These are phyloP conservation scores for Apodemus sylvaticus DNA, from an alignment of 2,113 vertebrate genomes.

Conservation along the genomic window DNA sequence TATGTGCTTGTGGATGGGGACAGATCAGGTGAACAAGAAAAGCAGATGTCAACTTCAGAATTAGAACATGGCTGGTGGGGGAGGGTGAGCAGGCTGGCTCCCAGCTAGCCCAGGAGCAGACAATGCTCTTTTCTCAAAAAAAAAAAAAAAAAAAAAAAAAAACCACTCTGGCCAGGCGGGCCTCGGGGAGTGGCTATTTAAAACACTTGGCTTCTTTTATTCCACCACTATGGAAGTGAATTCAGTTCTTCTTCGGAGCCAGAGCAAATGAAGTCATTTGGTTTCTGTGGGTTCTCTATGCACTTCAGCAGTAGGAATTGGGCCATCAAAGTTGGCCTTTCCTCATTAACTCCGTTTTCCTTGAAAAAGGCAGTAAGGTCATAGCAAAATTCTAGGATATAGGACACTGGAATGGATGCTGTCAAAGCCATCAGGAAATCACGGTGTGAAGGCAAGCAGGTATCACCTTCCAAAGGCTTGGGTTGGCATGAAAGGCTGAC, in stretches of 20 bases:
- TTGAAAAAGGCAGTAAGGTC: slow-evolving; percentile 41
- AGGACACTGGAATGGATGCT: neutral
- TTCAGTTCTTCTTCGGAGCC: slow-evolving; percentile 87
- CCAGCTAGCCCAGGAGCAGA: slow-evolving; percentile 85
- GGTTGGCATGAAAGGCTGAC: slow-evolving; percentile 30
- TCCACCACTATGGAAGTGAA: slow-evolving; percentile 89
- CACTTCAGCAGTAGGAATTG: slow-evolving; percentile 72
- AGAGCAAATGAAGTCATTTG: slow-evolving; percentile 90
- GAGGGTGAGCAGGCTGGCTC: slow-evolving; percentile 85
- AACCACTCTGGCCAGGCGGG: slow-evolving; percentile 85
- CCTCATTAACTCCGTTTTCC: slow-evolving; percentile 38
- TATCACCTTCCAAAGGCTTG: slow-evolving; percentile 45
- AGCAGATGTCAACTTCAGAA: slow-evolving; percentile 92
- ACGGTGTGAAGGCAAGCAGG: slow-evolving; percentile 53
- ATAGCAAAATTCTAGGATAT: slow-evolving; percentile 50
- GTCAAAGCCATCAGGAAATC: slow-evolving; percentile 66
- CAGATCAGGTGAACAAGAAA: slow-evolving; percentile 88
- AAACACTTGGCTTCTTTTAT: slow-evolving; percentile 94
- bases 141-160: no score
- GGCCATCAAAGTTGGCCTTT: slow-evolving; percentile 45
- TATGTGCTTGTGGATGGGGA: neutral
- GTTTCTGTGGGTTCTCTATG: slow-evolving; percentile 84
- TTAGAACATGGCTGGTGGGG: slow-evolving; percentile 85
- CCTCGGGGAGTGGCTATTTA: slow-evolving; percentile 90
- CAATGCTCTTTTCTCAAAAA: slow-evolving; percentile 89